Evolutionary conservation across 2,888 invertebrate species (phyloP).

Genomic region (Julus scanicus): DNA sequence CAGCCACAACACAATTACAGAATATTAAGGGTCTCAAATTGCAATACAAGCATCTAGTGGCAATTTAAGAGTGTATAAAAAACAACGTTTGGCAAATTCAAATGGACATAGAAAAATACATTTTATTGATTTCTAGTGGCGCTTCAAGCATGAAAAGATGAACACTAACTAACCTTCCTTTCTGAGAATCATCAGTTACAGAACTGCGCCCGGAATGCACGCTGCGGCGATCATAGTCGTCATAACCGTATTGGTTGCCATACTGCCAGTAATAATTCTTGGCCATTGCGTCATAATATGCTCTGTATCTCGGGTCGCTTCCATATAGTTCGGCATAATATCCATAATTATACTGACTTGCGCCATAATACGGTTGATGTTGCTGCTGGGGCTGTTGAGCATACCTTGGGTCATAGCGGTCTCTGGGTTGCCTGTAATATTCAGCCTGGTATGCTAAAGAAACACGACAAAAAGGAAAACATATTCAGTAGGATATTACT

Average conservation of each 20-base stretch:
- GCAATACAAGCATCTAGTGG: too few species aligned
- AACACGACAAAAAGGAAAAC: background rate
- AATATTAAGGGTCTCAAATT: too few species aligned
- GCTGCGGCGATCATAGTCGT: constrained; percentile 75
- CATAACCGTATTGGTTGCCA: constrained; percentile 66
- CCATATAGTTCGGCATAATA: constrained; percentile 82
- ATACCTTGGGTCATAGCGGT: constrained; percentile 56
- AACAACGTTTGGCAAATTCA: too few species aligned
- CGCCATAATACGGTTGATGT: constrained; percentile 67
- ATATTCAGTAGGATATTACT: background rate
- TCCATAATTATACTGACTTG: constrained; percentile 73
- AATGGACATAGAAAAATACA: too few species aligned
- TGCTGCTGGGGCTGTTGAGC: constrained; percentile 54
- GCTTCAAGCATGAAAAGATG: background rate
- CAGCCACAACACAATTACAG: too few species aligned
- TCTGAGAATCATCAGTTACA: constrained; percentile 72
- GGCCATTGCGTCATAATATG: constrained; percentile 70
- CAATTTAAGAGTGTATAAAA: too few species aligned
- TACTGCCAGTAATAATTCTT: constrained; percentile 60
- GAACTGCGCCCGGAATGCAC: constrained; percentile 87
- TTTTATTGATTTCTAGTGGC: too few species aligned
- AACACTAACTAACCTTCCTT: constrained; percentile 56
- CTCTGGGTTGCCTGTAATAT: constrained; percentile 53
- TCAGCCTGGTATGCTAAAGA: constrained; percentile 12
- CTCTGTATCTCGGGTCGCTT: constrained; percentile 83